Conservation (phyloP, 2,888 invertebrate genomes). For the Crematogaster levior region DNA sequence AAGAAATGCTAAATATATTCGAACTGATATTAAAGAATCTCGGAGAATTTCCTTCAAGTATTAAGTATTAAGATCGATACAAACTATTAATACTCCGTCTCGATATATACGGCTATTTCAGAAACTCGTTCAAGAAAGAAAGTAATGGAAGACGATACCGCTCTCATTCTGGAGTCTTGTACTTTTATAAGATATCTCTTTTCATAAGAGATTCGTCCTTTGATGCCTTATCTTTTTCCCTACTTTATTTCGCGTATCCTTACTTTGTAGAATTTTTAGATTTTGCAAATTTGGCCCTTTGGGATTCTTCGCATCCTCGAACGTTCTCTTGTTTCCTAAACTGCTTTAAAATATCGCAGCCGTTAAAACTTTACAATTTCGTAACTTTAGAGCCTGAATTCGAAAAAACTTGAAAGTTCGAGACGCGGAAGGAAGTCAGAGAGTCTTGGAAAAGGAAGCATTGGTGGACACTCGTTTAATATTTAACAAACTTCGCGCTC, state of each 20-base stretch:
- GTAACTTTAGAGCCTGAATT: slow-evolving; percentile 14
- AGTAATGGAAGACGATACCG: slow-evolving; percentile 15
- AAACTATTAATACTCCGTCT: slow-evolving; percentile 22
- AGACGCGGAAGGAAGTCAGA: not conserved
- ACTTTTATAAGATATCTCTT: slow-evolving; percentile 21
- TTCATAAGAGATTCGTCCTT: slow-evolving; percentile 35
- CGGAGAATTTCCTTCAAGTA: not conserved
- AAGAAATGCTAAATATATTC: not conserved
- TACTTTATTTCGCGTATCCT: not conserved
- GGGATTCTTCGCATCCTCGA: slow-evolving; percentile 10
- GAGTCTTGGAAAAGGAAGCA: slow-evolving; percentile 11
- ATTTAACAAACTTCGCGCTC: slow-evolving; percentile 62
- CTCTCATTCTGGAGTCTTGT: not conserved
- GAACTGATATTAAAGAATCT: not conserved
- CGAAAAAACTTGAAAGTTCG: slow-evolving; percentile 19
- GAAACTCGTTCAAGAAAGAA: slow-evolving; percentile 7
- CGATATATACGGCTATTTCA: not conserved
- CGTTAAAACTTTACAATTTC: slow-evolving; percentile 28
- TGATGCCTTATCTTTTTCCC: slow-evolving; percentile 41
- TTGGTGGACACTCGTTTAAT: slow-evolving; percentile 61
- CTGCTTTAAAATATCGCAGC: slow-evolving; percentile 19
- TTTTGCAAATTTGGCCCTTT: slow-evolving; percentile 37
- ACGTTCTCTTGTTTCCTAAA: slow-evolving; percentile 27
- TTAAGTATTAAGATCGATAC: slow-evolving; percentile 2
- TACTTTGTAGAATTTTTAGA: slow-evolving; percentile 37